Evolutionary conservation across 2,888 invertebrate genomes (phyloP).

Genomic region (Drosophila stalkeri): DNA sequence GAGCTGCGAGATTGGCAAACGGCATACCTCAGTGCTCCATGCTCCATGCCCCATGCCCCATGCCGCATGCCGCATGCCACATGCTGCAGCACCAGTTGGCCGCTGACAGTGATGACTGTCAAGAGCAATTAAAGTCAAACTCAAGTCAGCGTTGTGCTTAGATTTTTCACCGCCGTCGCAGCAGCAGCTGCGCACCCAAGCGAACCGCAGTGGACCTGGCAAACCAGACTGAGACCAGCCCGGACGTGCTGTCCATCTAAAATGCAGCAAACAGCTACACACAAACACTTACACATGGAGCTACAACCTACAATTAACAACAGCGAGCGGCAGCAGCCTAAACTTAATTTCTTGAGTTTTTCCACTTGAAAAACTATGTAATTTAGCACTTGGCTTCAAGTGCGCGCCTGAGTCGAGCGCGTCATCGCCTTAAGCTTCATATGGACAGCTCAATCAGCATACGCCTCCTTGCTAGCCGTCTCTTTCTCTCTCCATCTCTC

Average conservation of each 20-base stretch:
- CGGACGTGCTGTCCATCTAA: slow-evolving; percentile 75
- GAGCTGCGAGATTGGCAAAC: slow-evolving; percentile 75
- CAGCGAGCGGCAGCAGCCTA: slow-evolving; percentile 57
- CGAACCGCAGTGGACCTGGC: slow-evolving; percentile 29
- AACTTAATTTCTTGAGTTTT: slow-evolving; percentile 80
- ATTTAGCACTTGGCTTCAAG: slow-evolving; percentile 77
- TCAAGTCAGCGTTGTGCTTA: slow-evolving; percentile 72
- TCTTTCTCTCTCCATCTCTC: background rate
- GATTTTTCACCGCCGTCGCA: slow-evolving; percentile 76
- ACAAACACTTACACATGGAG: slow-evolving; percentile 21
- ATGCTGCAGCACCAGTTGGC: slow-evolving; percentile 26
- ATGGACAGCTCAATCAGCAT: slow-evolving; percentile 73
- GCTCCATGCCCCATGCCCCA: slow-evolving; percentile 40
- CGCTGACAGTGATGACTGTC: slow-evolving; percentile 82
- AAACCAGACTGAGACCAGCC: slow-evolving; percentile 31
- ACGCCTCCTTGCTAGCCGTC: slow-evolving; percentile 4
- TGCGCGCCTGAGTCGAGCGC: slow-evolving; percentile 48
- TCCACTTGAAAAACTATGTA: slow-evolving; percentile 81
- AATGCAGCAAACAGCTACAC: slow-evolving; percentile 55
- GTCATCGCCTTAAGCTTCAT: slow-evolving; percentile 54
- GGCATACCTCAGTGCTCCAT: slow-evolving; percentile 52
- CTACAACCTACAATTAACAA: slow-evolving; percentile 74
- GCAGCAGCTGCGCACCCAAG: slow-evolving; percentile 57
- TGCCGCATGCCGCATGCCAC: slow-evolving; percentile 36
- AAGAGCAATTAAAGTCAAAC: slow-evolving; percentile 84